Percentiles rank a stretch among this genome's conserved stretches.
Conservation (phyloP, 2,888 invertebrate species). For the Linnaemya vulpina region DNA sequence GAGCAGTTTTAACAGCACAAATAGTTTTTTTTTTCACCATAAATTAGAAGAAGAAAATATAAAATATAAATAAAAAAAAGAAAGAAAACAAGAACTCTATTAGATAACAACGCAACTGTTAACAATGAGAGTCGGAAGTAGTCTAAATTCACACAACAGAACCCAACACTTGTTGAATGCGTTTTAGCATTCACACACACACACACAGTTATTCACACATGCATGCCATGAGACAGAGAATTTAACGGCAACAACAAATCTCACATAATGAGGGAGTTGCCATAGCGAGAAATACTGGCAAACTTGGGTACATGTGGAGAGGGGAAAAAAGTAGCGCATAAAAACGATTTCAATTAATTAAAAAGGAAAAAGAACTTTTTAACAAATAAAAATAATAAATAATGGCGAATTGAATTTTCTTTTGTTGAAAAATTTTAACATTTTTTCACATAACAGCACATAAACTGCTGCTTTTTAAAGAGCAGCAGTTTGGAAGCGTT, state of each 20-base stretch:
- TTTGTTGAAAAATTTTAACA: too few species aligned
- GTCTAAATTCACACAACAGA: conserved; percentile 56
- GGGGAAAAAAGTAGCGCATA: background rate
- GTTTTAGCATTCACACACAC: conserved; percentile 37
- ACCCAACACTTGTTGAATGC: conserved; percentile 68
- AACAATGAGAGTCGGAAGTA: conserved; percentile 65
- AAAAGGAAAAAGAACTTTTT: too few species aligned
- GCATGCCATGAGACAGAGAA: background rate
- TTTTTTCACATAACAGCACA: too few species aligned
- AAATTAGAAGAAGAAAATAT: background rate
- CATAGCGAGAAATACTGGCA: background rate
- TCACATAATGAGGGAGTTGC: background rate
- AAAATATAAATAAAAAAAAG: background rate
- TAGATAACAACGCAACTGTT: conserved; percentile 49
- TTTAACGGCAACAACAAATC: background rate
- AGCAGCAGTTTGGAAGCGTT: too few species aligned
- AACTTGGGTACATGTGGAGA: background rate
- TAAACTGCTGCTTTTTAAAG: too few species aligned
- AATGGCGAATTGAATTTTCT: too few species aligned
- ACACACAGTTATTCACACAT: background rate
- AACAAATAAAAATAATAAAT: too few species aligned
- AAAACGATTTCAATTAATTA: too few species aligned
- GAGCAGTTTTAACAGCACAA: background rate
- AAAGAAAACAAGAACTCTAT: background rate
- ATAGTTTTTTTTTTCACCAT: conserved; percentile 9